Conservation (phyloP, 2,797 vertebrate species). For the Melopsittacus undulatus region DNA sequence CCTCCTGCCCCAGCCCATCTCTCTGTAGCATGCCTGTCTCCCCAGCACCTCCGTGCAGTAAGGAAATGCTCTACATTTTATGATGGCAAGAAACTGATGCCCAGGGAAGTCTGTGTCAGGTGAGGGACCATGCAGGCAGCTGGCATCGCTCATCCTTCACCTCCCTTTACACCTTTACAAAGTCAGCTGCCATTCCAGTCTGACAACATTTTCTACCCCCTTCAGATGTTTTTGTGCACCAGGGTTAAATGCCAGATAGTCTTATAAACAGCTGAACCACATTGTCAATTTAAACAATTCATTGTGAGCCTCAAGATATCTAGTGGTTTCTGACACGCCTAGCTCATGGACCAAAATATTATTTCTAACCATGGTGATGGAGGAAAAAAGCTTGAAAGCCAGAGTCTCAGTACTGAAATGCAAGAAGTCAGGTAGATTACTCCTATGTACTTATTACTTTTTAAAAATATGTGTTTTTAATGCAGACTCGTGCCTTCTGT, state of each 20-base stretch:
- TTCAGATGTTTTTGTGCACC: background rate
- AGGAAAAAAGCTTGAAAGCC: conserved; percentile 3
- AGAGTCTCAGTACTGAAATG: background rate
- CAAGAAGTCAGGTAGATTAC: background rate
- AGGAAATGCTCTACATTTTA: background rate
- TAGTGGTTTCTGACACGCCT: background rate
- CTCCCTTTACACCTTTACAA: background rate
- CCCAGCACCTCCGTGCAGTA: background rate
- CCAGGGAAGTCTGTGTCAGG: background rate
- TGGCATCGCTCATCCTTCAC: background rate
- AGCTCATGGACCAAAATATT: background rate
- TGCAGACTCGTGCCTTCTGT: background rate
- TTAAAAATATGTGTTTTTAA: background rate
- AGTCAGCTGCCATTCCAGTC: background rate
- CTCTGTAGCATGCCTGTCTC: background rate
- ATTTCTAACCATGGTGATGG: background rate
- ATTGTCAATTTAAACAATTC: background rate
- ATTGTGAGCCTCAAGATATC: background rate
- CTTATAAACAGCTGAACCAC: conserved; percentile 10
- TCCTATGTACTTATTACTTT: background rate
- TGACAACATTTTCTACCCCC: conserved; percentile 4
- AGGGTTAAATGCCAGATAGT: background rate
- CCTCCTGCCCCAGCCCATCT: background rate
- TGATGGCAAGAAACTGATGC: background rate
- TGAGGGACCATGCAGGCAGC: background rate